These are phyloP conservation scores for Leucophora obtusa DNA, from an alignment of 2,888 invertebrate species.

Conservation along the genomic window DNA sequence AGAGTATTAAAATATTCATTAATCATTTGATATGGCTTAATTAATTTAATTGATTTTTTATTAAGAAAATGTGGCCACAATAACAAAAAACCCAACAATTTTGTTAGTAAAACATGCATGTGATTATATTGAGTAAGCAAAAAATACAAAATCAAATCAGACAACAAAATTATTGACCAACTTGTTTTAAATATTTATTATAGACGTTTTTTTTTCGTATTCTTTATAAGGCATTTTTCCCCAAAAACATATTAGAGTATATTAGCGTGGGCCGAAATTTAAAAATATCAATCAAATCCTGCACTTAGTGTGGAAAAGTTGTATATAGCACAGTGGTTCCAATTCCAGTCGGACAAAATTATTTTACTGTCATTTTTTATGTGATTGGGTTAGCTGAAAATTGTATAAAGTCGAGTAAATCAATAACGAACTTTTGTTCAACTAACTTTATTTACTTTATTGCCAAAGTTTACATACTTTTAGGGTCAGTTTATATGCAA, in stretches of 20 bases:
- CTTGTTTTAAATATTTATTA: conserved; percentile 25
- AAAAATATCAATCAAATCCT: too few relatives aligned
- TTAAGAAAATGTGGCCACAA: conserved; percentile 29
- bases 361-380: too few relatives aligned
- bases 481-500: too few relatives aligned
- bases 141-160: conserved; percentile 13
- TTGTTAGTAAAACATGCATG: background rate
- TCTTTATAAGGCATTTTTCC: background rate
- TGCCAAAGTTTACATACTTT: too few relatives aligned
- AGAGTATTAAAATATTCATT: conserved; percentile 47
- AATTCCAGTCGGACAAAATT: too few relatives aligned
- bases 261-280: background rate
- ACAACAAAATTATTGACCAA: conserved; percentile 9
- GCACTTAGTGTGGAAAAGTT: too few relatives aligned
- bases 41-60: conserved; percentile 58
- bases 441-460: too few relatives aligned
- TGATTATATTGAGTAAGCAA: background rate
- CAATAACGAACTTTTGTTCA: too few relatives aligned
- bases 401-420: too few relatives aligned
- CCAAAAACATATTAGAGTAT: background rate
- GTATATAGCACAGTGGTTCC: too few relatives aligned
- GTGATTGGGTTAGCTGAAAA: too few relatives aligned
- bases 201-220: background rate
- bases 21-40: conserved; percentile 58
- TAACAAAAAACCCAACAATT: background rate